A percentile compares a stretch with the other conserved stretches of the same genome.
Conservation (phyloP, 2,113 vertebrate species). For the Motacilla tschutschensis region DNA sequence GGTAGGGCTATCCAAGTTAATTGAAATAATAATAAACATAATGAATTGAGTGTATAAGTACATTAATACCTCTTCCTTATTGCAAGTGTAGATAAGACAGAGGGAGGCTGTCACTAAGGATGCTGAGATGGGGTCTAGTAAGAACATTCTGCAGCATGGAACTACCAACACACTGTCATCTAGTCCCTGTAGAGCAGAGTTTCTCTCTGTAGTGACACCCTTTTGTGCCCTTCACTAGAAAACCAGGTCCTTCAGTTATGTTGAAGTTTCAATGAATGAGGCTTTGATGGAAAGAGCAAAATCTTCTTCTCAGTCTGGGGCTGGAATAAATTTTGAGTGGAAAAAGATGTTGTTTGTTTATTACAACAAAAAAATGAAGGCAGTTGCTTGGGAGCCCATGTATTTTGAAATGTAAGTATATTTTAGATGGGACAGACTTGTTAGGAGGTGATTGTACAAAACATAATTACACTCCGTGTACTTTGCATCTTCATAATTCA, state of each 20-base stretch:
- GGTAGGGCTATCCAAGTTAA: neutral
- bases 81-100: neutral
- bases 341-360: neutral
- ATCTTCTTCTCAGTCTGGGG: neutral
- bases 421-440: neutral
- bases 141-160: neutral
- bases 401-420: neutral
- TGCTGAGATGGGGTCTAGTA: neutral
- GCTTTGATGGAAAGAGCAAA: neutral
- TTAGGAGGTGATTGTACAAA: neutral
- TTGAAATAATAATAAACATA: conserved; percentile 6
- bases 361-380: neutral
- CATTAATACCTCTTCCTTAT: neutral
- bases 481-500: neutral
- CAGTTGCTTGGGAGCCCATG: neutral
- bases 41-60: neutral
- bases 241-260: neutral
- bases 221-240: neutral
- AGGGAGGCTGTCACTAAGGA: neutral
- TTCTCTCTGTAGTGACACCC: neutral
- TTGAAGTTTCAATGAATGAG: neutral
- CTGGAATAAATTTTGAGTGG: neutral
- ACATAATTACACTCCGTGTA: neutral
- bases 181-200: neutral
- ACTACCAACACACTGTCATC: neutral